These are phyloP conservation scores for Diadema setosum DNA, from an alignment of 35 echinoderm and acorn worm species.

Conservation along the genomic window DNA sequence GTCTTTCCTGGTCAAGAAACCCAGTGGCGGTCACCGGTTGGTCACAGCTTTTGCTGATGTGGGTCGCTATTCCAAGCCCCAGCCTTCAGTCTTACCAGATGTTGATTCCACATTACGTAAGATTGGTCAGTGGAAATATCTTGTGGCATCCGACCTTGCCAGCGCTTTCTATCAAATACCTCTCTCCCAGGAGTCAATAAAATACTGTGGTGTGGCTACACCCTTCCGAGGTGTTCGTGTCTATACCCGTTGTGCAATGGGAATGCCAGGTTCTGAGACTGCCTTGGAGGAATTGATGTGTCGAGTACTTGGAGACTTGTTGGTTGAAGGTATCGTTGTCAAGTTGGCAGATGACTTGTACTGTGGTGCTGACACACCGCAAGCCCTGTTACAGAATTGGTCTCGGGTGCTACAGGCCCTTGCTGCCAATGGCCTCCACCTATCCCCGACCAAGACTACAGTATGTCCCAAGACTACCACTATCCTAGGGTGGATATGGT, in stretches of 20 bases:
- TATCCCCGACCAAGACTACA: no score
- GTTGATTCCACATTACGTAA: conserved; percentile 51
- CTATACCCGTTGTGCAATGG: conserved; percentile 44
- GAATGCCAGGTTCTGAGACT: conserved; percentile 63
- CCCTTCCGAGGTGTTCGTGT: conserved; percentile 60
- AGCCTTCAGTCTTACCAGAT: conserved; percentile 56
- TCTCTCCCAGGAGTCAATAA: no score
- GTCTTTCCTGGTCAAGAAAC: conserved; percentile 28
- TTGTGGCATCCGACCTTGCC: conserved; percentile 34
- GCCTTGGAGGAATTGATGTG: conserved; percentile 70
- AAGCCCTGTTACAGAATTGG: no score
- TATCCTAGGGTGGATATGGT: conserved; percentile 70
- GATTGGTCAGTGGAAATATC: no score
- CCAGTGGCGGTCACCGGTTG: conserved; percentile 22
- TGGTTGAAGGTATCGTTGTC: no score
- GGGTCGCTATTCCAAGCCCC: conserved; percentile 48
- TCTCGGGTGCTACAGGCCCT: no score
- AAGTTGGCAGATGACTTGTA: no score
- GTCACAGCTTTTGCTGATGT: conserved; percentile 71
- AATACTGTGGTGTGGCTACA: conserved; percentile 42
- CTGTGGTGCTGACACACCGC: no score
- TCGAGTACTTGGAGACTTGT: conserved; percentile 59
- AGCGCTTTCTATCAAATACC: no score
- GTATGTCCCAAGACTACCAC: no score
- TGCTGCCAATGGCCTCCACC: no score